Base-by-base conservation (phyloP, 2,113 vertebrate genomes). In the Gavia stellata region DNA sequence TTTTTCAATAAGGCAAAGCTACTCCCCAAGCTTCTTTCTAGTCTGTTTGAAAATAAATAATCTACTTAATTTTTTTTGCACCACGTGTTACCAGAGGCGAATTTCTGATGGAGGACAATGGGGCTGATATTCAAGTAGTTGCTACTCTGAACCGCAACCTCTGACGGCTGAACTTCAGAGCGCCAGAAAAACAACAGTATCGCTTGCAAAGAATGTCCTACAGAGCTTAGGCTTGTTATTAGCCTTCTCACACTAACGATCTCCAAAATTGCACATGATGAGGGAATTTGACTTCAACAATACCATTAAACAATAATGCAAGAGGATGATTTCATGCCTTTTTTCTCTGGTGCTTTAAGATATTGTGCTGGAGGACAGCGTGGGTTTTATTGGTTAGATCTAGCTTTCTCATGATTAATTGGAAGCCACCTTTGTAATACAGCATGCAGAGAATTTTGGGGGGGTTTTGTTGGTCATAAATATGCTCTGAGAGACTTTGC, bases 21-120 rank as follows among this genome's bases (percentile, higher is more conserved):
- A 7, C 65, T 94, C 83, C 45, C 33, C 0, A 3, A 81, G 49
- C 63, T 72, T 66, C 74, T 82, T 88, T 90, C 71, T 50, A 31
- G 47, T 15, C 75, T 63, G 36, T 21, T 93, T 78, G 82, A 83
- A 73, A 93, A 94, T 70, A 94, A 92, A 90, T 65, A 38, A 36
- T 88, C 81, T 65, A 1, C 53, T 94, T 24, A 6, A 33, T 53
- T 40, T 42, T 16, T 63, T 83, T 61, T 50, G 13, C 59, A 77
- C 90, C 90, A 66, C 26, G 71, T 82, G 70, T 93, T 61, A 88
- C 95, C 85, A 62, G 82, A 93, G 94, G 94, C 74, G 0, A 90
- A 42, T 67, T 90, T 86, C 71, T 96, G 81, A 28, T 59, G 74
- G 68, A 88, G 90, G 87, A 90, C 96, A 96, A 86, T 95, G 94